These are phyloP conservation scores for Prietella phreatophila DNA, from an alignment of 2,113 vertebrate genomes.

Conservation along the genomic window DNA sequence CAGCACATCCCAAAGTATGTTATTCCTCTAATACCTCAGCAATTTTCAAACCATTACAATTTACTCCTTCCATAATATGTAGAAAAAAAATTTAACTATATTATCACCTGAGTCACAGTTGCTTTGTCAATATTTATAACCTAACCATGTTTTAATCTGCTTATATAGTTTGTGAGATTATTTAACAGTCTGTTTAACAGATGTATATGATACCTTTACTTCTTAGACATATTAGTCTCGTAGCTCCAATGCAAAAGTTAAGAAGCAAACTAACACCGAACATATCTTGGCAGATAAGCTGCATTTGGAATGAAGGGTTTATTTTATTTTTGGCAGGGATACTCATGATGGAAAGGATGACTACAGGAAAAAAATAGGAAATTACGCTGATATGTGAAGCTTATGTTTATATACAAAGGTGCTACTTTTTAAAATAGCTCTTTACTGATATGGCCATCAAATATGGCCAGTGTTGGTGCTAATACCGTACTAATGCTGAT, in stretches of 20 bases:
- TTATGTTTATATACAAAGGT: background rate
- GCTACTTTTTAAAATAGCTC: background rate
- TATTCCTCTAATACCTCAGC: background rate
- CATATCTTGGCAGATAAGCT: background rate
- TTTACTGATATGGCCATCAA: background rate
- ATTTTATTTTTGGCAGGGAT: background rate
- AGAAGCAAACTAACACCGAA: background rate
- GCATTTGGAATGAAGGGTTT: background rate
- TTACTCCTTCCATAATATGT: background rate
- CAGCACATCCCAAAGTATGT: background rate
- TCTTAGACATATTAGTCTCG: background rate
- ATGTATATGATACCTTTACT: background rate
- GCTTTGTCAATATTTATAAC: background rate
- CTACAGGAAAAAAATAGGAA: background rate
- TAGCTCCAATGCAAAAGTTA: background rate
- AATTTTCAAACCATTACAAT: background rate
- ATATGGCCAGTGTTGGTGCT: constrained; percentile 20
- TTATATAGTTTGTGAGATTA: background rate
- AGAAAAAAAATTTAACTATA: background rate
- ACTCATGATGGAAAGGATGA: background rate
- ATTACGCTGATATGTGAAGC: background rate
- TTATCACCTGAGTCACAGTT: background rate
- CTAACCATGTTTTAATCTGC: background rate
- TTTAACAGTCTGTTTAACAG: background rate
- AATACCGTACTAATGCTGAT: constrained; percentile 41